phyloP scores from a whole-genome alignment of 2,113 vertebrate genomes.

The Boleophthalmus pectinirostris region DNA sequence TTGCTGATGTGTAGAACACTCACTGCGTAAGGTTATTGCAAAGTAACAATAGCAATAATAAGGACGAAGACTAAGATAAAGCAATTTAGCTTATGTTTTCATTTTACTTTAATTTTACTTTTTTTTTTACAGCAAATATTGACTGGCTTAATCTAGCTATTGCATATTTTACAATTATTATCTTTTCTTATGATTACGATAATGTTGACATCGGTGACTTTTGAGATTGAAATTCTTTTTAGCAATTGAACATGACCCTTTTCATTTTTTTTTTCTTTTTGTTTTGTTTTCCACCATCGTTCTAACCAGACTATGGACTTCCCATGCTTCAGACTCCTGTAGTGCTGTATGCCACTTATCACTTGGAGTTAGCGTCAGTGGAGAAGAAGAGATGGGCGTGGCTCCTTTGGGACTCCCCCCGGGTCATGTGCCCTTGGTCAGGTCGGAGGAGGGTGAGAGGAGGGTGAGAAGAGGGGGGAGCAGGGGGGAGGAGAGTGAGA shows the following conservation, averaged over 20 bases:
- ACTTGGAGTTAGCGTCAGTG: neutral
- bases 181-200: neutral
- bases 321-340: neutral
- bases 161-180: too few species aligned
- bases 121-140: too few species aligned
- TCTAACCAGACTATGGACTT: constrained; percentile 43
- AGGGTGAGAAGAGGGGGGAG: neutral
- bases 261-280: too few species aligned
- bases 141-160: too few species aligned
- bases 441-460: constrained; percentile 41
- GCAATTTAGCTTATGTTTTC: too few species aligned
- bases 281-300: constrained; percentile 45
- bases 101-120: too few species aligned
- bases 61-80: too few species aligned
- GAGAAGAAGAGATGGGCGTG: constrained; percentile 16
- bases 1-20: too few species aligned
- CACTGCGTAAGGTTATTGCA: too few species aligned
- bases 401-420: constrained; percentile 57
- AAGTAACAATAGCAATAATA: too few species aligned
- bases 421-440: constrained; percentile 65
- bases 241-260: constrained; percentile 21
- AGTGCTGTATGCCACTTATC: constrained; percentile 1
- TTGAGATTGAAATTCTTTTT: neutral
- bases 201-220: neutral
- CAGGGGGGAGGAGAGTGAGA: too few species aligned